These are phyloP conservation scores for Argentina silus DNA, from an alignment of 2,797 vertebrate genomes.

Conservation along the genomic window DNA sequence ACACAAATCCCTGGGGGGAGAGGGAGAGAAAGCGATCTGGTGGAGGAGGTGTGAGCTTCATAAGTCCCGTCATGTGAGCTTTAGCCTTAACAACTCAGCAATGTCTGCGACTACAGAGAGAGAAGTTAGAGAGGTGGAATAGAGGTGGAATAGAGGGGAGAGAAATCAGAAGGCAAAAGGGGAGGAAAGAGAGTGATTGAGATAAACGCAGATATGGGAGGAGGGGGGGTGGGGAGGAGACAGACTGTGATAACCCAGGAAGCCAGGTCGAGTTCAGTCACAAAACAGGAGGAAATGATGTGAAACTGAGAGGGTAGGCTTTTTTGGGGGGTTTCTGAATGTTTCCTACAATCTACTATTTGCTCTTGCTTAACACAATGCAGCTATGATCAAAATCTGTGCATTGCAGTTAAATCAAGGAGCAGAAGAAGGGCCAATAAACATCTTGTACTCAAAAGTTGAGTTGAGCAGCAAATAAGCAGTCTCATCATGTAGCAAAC, in stretches of 20 bases:
- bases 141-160: background rate
- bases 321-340: too few species aligned
- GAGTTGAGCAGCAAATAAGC: too few species aligned
- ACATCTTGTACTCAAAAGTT: too few species aligned
- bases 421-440: too few species aligned
- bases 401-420: too few species aligned
- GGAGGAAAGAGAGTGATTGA: slow-evolving; percentile 40
- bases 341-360: too few species aligned
- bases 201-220: slow-evolving; percentile 13
- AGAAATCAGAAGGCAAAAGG: slow-evolving; percentile 37
- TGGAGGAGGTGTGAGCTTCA: slow-evolving; percentile 7
- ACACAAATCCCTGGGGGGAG: slow-evolving; percentile 4
- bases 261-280: background rate
- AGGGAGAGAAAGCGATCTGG: slow-evolving; percentile 10
- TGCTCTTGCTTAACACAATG: too few species aligned
- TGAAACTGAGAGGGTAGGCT: too few species aligned
- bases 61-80: slow-evolving; percentile 67
- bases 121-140: slow-evolving; percentile 11
- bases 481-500: too few species aligned
- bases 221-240: slow-evolving; percentile 64
- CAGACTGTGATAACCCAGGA: background rate
- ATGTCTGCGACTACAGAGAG: slow-evolving; percentile 41
- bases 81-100: slow-evolving; percentile 55
- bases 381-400: too few species aligned
- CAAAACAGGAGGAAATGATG: background rate